A percentile compares a stretch with the other conserved stretches of the same genome.
Evolutionary conservation across 2,113 vertebrate genomes (phyloP).

Genomic region (Podilymbus podiceps): DNA sequence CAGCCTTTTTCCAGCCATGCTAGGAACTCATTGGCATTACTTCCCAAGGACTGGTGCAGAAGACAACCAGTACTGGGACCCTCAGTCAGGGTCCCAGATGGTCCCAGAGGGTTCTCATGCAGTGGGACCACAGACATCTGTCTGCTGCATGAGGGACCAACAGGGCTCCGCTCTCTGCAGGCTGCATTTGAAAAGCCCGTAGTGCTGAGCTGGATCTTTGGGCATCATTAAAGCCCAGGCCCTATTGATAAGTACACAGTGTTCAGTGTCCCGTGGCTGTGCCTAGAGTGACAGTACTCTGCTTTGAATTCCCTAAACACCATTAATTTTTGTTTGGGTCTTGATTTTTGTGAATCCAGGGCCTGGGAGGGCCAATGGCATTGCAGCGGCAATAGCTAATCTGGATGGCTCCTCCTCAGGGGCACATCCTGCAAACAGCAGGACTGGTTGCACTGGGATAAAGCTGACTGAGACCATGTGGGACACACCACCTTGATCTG

Average conservation of each 20-base stretch:
- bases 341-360: neutral
- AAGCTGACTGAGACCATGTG: neutral
- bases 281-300: neutral
- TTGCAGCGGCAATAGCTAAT: neutral
- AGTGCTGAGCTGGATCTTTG: neutral
- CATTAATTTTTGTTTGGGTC: neutral
- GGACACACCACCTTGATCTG: fast-evolving
- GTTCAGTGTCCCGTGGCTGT: neutral
- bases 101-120: neutral
- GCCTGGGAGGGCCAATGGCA: neutral
- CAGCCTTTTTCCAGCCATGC: neutral
- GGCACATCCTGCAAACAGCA: neutral
- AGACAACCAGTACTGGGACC: neutral
- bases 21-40: neutral
- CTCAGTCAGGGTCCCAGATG: neutral
- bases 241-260: too few relatives aligned
- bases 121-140: too few relatives aligned
- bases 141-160: neutral
- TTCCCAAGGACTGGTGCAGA: neutral
- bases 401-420: neutral
- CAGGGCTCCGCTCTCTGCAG: too few relatives aligned
- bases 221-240: neutral
- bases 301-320: neutral
- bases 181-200: neutral
- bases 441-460: fast-evolving